These are phyloP conservation scores for Plestiodon gilberti DNA, from an alignment of 2,113 vertebrate genomes.

Conservation along the genomic window DNA sequence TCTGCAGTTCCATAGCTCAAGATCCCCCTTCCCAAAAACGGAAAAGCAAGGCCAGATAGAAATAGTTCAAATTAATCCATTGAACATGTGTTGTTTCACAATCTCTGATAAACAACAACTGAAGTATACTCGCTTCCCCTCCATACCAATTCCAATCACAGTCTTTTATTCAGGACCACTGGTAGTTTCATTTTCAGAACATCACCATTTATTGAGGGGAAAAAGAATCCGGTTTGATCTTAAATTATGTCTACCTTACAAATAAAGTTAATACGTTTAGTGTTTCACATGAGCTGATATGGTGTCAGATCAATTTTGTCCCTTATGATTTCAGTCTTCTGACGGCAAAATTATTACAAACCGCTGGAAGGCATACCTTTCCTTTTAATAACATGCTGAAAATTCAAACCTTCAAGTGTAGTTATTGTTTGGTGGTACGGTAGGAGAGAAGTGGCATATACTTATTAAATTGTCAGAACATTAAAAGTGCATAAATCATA, in stretches of 20 bases:
- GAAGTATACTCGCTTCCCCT: background rate
- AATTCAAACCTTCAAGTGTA: conserved; percentile 52
- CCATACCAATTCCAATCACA: background rate
- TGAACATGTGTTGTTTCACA: background rate
- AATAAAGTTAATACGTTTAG: conserved; percentile 55
- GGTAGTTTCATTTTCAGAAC: conserved; percentile 8
- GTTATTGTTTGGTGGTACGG: conserved; percentile 60
- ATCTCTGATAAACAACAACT: background rate
- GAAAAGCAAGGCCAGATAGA: no score
- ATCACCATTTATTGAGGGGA: background rate
- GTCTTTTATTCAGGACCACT: background rate
- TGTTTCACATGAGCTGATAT: conserved; percentile 49
- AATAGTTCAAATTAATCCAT: background rate
- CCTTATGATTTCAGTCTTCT: conserved; percentile 60
- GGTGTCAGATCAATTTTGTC: conserved; percentile 55
- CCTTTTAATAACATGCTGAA: conserved; percentile 61
- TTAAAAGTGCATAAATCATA: conserved; percentile 66
- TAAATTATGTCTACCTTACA: conserved; percentile 50
- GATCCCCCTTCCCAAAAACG: no score
- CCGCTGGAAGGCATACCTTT: conserved; percentile 60
- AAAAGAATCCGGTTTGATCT: conserved; percentile 44
- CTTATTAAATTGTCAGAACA: conserved; percentile 72
- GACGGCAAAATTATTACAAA: conserved; percentile 63
- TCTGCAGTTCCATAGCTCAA: no score
- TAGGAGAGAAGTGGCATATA: conserved; percentile 55